Evolutionary conservation across 2,888 invertebrate species (phyloP).

Genomic region (Drosophila mettleri): DNA sequence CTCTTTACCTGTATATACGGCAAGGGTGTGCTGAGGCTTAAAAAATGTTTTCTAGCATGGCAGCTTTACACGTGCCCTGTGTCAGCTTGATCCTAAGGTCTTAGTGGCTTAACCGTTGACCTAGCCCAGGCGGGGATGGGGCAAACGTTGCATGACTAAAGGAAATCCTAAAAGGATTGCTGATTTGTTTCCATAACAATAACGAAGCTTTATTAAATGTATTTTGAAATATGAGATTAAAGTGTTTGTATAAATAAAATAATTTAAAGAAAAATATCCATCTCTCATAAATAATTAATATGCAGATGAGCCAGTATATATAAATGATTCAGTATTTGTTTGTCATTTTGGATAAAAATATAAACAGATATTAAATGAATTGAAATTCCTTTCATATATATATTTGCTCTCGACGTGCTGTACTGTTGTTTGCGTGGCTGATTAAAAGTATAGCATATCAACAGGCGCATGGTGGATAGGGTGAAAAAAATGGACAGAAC

Average conservation of each 20-base stretch:
- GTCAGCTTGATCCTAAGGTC: constrained; percentile 2
- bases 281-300: not conserved
- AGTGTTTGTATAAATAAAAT: not conserved
- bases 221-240: not conserved
- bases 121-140: not conserved
- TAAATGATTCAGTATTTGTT: constrained; percentile 1
- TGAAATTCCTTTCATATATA: not conserved
- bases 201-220: not conserved
- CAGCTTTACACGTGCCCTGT: not conserved
- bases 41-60: not conserved
- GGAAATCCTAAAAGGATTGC: not conserved
- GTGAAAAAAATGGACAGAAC: not conserved
- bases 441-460: constrained; percentile 32
- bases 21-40: not conserved
- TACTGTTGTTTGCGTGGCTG: not conserved
- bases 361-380: not conserved
- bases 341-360: not conserved
- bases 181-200: not conserved
- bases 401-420: not conserved
- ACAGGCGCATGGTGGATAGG: constrained; percentile 19
- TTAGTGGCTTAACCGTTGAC: not conserved
- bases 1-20: not conserved
- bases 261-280: not conserved
- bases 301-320: not conserved
- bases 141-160: not conserved